Evolutionary conservation across 2,797 vertebrate genomes (phyloP).

Genomic region (Chelonia mydas): DNA sequence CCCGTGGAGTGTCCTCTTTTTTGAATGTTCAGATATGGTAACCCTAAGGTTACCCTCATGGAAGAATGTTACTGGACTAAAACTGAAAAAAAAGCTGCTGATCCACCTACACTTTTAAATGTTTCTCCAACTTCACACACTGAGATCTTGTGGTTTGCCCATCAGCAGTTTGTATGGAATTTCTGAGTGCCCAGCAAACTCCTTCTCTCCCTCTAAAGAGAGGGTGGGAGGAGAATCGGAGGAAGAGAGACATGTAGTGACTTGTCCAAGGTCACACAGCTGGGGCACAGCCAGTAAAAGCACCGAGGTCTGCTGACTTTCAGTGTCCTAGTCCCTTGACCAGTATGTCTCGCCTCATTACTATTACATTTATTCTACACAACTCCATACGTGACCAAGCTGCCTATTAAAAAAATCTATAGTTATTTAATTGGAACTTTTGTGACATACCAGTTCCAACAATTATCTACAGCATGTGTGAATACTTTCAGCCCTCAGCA

Average conservation of each 20-base stretch:
- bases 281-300: background rate
- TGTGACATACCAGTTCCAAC: constrained; percentile 61
- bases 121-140: background rate
- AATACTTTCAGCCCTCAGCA: constrained; percentile 74
- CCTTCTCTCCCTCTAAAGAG: fast-evolving
- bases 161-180: background rate
- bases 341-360: constrained; percentile 49
- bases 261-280: constrained; percentile 13
- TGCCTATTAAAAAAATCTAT: constrained; percentile 52
- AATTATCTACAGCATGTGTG: constrained; percentile 56
- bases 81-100: background rate
- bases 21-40: no score
- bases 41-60: background rate
- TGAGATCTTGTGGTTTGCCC: background rate
- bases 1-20: no score
- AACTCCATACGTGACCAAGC: constrained; percentile 39
- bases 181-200: background rate
- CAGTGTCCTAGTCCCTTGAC: background rate
- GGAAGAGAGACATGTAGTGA: background rate
- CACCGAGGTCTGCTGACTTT: background rate
- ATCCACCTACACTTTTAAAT: background rate
- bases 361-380: constrained; percentile 39
- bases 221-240: background rate
- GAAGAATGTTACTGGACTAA: background rate
- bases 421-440: constrained; percentile 72